Evolutionary conservation across 2,797 vertebrate genomes (phyloP).

Genomic region (Eutrigla gurnardus): DNA sequence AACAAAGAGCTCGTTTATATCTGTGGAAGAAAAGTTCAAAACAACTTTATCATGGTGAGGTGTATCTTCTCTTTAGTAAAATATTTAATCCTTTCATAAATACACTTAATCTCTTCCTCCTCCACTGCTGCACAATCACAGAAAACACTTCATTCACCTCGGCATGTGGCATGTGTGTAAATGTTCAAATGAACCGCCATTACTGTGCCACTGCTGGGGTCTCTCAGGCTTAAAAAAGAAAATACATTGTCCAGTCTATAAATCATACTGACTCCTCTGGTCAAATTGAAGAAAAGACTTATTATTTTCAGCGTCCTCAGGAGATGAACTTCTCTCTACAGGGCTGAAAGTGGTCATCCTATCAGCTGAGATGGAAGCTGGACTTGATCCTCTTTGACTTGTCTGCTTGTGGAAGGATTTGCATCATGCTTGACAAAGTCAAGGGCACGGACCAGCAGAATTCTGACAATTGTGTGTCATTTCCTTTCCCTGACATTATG

Average conservation of each 20-base stretch:
- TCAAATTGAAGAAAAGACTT: background rate
- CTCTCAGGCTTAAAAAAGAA: background rate
- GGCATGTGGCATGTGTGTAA: background rate
- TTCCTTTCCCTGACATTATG: background rate
- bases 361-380: background rate
- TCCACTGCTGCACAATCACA: background rate
- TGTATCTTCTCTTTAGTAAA: background rate
- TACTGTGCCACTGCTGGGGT: background rate
- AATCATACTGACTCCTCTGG: background rate
- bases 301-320: background rate
- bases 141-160: background rate
- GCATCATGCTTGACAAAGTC: conserved; percentile 36
- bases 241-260: background rate
- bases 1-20: conserved; percentile 26
- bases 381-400: conserved; percentile 24
- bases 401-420: conserved; percentile 23
- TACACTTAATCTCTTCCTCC: conserved; percentile 14
- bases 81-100: background rate
- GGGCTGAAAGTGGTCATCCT: background rate
- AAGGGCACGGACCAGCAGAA: conserved; percentile 10
- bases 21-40: conserved; percentile 20
- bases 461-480: conserved; percentile 14
- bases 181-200: conserved; percentile 2
- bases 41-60: conserved; percentile 10
- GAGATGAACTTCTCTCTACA: background rate